Conservation (phyloP, 2,113 vertebrate genomes). For the Pituophis catenifer region DNA sequence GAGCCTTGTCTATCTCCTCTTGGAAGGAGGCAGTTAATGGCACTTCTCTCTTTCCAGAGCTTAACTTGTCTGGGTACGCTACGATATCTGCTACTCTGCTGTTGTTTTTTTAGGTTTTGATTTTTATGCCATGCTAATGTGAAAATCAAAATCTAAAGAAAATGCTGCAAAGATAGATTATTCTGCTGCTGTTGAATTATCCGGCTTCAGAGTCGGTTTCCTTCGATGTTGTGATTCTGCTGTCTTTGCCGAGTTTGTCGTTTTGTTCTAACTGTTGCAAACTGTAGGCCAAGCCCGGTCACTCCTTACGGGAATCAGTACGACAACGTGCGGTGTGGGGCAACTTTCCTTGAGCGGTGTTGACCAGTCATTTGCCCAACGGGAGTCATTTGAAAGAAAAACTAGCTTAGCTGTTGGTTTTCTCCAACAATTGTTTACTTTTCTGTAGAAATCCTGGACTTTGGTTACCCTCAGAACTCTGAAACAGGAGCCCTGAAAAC, state of each 20-base stretch:
- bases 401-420: not conserved
- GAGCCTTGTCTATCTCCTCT: conserved; percentile 12
- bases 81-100: conserved; percentile 53
- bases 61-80: not conserved
- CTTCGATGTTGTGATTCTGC: not conserved
- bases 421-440: conserved; percentile 45
- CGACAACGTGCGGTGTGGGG: not conserved
- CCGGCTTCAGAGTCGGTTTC: not conserved
- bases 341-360: not conserved
- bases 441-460: conserved; percentile 94
- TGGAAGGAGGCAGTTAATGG: conserved; percentile 9
- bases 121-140: conserved; percentile 69
- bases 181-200: conserved; percentile 25
- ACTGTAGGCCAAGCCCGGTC: not conserved
- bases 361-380: not conserved
- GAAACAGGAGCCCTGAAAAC: conserved; percentile 98
- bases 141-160: conserved; percentile 76
- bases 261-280: not conserved
- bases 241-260: not conserved
- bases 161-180: conserved; percentile 56
- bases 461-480: conserved; percentile 98
- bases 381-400: not conserved
- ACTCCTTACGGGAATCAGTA: not conserved
- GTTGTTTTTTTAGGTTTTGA: conserved; percentile 79
- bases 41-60: not conserved